phyloP scores from a whole-genome alignment of 2,797 vertebrate species.

The Neopelma chrysocephalum region DNA sequence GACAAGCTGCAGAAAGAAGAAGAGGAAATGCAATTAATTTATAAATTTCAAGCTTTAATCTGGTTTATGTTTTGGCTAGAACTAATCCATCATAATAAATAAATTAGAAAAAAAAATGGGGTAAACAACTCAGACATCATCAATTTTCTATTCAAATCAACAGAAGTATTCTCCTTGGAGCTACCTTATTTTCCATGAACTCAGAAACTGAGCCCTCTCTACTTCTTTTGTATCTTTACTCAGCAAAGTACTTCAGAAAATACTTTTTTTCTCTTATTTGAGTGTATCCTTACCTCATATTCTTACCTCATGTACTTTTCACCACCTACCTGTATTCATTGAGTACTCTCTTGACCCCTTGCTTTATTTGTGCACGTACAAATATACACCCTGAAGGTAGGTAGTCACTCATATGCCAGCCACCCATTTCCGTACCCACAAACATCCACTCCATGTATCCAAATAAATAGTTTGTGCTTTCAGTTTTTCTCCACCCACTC shows the following conservation, averaged over 20 bases:
- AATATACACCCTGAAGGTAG: neutral
- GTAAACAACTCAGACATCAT: neutral
- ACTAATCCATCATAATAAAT: neutral
- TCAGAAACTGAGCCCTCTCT: neutral
- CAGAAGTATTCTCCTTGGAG: neutral
- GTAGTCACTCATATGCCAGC: neutral
- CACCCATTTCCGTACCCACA: neutral
- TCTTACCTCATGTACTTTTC: neutral
- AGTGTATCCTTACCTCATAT: neutral
- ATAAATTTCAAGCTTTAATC: neutral
- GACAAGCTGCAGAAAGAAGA: neutral
- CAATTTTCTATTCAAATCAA: neutral
- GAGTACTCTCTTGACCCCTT: neutral
- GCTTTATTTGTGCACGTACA: neutral
- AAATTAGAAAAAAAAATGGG: neutral
- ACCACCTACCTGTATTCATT: neutral
- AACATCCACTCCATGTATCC: neutral
- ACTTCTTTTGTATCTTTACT: neutral
- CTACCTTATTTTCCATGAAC: neutral
- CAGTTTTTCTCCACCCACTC: neutral
- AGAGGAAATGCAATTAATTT: neutral
- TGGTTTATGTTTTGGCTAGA: neutral
- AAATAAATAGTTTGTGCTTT: neutral
- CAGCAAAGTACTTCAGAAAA: neutral
- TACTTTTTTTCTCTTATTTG: neutral